Base-by-base conservation (phyloP, 2,797 vertebrate genomes). In the Aldrovandia affinis region DNA sequence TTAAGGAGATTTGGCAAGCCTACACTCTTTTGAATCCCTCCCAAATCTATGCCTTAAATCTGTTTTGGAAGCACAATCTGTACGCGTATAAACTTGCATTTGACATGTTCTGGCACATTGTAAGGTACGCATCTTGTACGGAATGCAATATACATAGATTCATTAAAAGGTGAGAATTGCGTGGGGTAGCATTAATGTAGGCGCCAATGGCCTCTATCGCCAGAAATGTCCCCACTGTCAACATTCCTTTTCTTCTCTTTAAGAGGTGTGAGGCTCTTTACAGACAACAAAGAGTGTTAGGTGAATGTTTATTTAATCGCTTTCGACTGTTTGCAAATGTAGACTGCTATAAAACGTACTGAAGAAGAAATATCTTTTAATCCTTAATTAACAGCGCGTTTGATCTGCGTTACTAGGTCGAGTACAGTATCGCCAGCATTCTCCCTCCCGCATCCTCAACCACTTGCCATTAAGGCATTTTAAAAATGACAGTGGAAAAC, bases 261-360 rank as follows among this genome's bases (percentile, higher is more conserved):
- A 20, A 14, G 54, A 77, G 73, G 73, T 78, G n/a, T 54, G 33
- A 44, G 28, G 15, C 36, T 57, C 42, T 79, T 79, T 65, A 65
- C 65, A 75, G 39, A 81, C 77, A 61, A 83, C 78, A 81, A 80
- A 77, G 81, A 55, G 2, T 28, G 59, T 81, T 78, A 78, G 42
- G 68, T 63, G 61, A 68, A 42, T 85, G 83, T 89, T 88, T 87
- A 87, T 89, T 91, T 90, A 83, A 84, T 33, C 79, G 83, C 85
- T 83, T n/a, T 65, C 75, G 14, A 52, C 83, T 89, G 86, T 85
- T 83, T 88, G 87, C 86, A 87, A 90, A 90, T 85, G 84, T 39
- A 78, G 78, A 3, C 55, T 86, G 75, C 84, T 80, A 78, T 82
- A 70, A 39, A 33, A 39, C 73, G 50, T 61, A 20, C 81, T 61